These are phyloP conservation scores for Plemyria rubiginata DNA, from an alignment of 2,888 invertebrate species.

Conservation along the genomic window DNA sequence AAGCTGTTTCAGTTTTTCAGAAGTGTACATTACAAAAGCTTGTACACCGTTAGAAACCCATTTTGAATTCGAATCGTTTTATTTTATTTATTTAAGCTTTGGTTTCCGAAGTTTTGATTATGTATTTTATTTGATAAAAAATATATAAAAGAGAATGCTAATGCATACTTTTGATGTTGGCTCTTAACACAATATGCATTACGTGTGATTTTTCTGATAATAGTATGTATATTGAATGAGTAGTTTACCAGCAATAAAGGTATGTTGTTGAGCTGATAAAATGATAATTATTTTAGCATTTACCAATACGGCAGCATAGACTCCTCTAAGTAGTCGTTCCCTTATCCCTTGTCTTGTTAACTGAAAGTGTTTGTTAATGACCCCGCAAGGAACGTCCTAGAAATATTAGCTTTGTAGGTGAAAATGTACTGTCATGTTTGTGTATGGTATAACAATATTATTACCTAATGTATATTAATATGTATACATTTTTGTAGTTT, in stretches of 20 bases:
- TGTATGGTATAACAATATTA: neutral
- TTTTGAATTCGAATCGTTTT: constrained; percentile 40
- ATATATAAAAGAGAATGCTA: constrained; percentile 53
- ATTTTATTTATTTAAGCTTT: constrained; percentile 42
- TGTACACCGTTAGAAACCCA: constrained; percentile 44
- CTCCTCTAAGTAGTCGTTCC: constrained; percentile 60
- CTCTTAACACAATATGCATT: constrained; percentile 41
- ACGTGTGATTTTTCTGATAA: constrained; percentile 19
- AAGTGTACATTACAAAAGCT: constrained; percentile 46
- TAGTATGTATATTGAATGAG: constrained; percentile 19
- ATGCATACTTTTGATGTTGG: constrained; percentile 76
- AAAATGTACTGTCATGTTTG: constrained; percentile 24
- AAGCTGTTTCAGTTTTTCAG: too few relatives aligned
- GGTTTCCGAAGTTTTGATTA: constrained; percentile 41
- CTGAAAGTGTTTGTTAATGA: constrained; percentile 32
- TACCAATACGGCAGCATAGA: constrained; percentile 83
- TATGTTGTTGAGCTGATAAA: constrained; percentile 70
- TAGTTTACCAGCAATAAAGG: constrained; percentile 63
- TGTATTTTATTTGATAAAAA: constrained; percentile 49
- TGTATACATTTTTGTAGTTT: constrained; percentile 15
- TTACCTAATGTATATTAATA: constrained; percentile 8
- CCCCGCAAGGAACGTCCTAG: constrained; percentile 40
- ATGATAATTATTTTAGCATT: constrained; percentile 76
- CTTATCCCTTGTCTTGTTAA: constrained; percentile 54
- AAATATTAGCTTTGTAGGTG: constrained; percentile 33